A percentile compares a stretch with the other conserved stretches of the same genome.
phyloP scores from a whole-genome alignment of 2,113 vertebrate species.

The Cebidichthys violaceus region DNA sequence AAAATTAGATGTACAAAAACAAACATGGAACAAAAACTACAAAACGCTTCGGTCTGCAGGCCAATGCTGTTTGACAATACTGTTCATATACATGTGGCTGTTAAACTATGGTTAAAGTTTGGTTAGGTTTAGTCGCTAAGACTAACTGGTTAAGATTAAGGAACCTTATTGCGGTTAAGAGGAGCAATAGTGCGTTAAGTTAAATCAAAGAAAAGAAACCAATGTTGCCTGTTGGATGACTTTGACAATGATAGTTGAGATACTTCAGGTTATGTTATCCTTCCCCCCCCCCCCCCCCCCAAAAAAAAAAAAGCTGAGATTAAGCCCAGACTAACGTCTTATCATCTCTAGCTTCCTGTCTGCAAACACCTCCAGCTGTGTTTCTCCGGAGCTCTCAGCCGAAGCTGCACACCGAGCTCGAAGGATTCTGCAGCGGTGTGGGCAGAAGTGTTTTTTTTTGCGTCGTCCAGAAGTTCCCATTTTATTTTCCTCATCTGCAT shows the following conservation, averaged over 20 bases:
- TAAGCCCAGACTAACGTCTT: background rate
- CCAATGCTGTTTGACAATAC: background rate
- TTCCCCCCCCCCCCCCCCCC: no score
- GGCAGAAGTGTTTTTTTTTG: slow-evolving; percentile 7
- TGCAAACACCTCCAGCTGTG: no score
- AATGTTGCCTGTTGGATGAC: background rate
- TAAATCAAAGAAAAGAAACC: background rate
- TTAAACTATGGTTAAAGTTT: background rate
- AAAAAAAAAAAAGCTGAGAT: no score
- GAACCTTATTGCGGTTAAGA: background rate
- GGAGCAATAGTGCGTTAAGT: background rate
- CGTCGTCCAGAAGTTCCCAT: background rate
- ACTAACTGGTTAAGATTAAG: background rate
- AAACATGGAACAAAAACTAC: background rate
- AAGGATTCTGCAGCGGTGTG: background rate
- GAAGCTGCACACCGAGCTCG: background rate
- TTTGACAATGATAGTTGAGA: background rate
- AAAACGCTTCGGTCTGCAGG: background rate
- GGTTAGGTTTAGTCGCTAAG: background rate
- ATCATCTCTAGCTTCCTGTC: no score
- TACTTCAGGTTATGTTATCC: background rate
- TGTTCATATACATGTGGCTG: background rate
- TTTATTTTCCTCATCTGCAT: background rate
- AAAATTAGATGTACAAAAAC: background rate
- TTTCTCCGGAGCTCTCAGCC: background rate